Conservation (phyloP, 2,797 vertebrate genomes). For the Enteromius viviparus region DNA sequence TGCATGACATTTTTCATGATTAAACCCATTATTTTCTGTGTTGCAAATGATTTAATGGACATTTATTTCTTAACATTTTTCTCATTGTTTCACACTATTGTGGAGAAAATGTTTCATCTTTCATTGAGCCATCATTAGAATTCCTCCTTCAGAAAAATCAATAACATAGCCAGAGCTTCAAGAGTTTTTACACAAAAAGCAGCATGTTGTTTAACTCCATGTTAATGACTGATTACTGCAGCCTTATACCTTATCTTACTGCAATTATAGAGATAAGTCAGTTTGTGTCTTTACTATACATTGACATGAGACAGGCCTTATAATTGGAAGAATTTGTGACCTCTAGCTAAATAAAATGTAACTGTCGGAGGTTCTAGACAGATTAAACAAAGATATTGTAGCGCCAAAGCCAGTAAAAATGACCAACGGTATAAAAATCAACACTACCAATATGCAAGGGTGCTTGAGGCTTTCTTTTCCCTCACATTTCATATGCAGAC, state of each 20-base stretch:
- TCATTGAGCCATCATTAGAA: slow-evolving; percentile 15
- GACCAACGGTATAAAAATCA: slow-evolving; percentile 5
- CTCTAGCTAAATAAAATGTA: slow-evolving; percentile 3
- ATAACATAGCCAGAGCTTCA: background rate
- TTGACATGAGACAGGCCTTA: background rate
- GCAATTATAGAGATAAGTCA: background rate
- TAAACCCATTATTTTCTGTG: slow-evolving; percentile 24
- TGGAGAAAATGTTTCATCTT: background rate
- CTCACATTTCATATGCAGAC: slow-evolving; percentile 42
- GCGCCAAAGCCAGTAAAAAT: slow-evolving; percentile 32
- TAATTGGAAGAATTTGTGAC: slow-evolving; percentile 7
- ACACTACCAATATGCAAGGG: background rate
- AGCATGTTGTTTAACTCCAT: slow-evolving; percentile 9
- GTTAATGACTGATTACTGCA: background rate
- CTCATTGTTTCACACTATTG: background rate
- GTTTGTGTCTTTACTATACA: background rate
- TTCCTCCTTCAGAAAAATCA: background rate
- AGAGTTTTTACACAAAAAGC: background rate
- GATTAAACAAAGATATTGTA: slow-evolving; percentile 1
- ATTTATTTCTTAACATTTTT: slow-evolving; percentile 36
- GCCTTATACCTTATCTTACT: background rate
- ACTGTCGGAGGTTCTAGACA: slow-evolving; percentile 5
- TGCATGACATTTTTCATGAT: slow-evolving; percentile 50
- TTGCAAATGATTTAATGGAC: slow-evolving; percentile 21
- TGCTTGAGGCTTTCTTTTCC: slow-evolving; percentile 37